Percentiles rank a stretch among this genome's conserved stretches.
These are phyloP conservation scores for Scalopus aquaticus DNA, from an alignment of 2,113 vertebrate species.

Conservation along the genomic window DNA sequence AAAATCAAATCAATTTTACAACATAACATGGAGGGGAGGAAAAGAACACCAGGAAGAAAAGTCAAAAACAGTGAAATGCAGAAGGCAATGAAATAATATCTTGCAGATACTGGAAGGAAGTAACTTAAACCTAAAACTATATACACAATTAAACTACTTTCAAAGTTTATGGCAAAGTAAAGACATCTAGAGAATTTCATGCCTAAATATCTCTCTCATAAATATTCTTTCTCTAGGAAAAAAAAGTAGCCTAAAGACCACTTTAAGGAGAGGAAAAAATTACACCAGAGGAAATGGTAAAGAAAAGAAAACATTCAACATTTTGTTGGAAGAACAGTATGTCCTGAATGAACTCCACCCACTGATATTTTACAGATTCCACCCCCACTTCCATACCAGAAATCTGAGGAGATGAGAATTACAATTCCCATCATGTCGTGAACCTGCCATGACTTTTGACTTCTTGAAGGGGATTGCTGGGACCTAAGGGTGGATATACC, in stretches of 20 bases:
- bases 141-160: not conserved
- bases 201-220: not conserved
- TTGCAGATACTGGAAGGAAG: not conserved
- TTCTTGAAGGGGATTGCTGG: too few species aligned
- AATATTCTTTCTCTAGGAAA: not conserved
- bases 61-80: not conserved
- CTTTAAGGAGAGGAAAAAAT: not conserved
- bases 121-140: not conserved
- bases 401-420: too few species aligned
- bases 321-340: not conserved
- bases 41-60: not conserved
- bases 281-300: not conserved
- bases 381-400: too few species aligned
- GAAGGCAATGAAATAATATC: not conserved
- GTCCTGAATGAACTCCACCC: too few species aligned
- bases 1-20: not conserved
- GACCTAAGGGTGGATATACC: too few species aligned
- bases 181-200: not conserved
- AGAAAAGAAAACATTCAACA: not conserved
- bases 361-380: too few species aligned
- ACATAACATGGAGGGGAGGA: not conserved
- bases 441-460: too few species aligned
- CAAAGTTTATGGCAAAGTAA: not conserved
- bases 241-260: not conserved
- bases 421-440: too few species aligned